Evolutionary conservation across 2,113 vertebrate species (phyloP), one percentile per base, ranked within the genome.

Genomic region (Sphaerodactylus townsendi): DNA sequence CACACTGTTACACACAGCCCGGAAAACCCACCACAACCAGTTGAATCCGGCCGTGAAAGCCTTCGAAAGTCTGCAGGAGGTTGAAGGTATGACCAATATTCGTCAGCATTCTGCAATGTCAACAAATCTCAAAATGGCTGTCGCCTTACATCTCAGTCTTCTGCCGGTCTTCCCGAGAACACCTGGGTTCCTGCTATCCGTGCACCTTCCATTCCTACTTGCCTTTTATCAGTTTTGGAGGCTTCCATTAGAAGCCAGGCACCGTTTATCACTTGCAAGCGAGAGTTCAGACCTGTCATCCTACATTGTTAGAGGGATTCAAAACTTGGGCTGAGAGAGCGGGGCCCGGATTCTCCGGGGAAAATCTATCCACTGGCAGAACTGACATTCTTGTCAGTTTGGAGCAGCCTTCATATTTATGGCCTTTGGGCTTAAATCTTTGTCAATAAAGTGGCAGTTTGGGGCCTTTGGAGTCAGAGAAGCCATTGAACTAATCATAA

Each of bases 401-500:
- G 0, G 74, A 30, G 75, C 1, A 53, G 15, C 48, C 0, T 70
- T 88, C 71, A 0, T 91, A 89, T 91, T 92, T 89, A 92, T 68
- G 77, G 86, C 46, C 79, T 86, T 89, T 2, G 46, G 86, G 48
- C 75, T 82, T 83, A 89, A 86, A 86, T 87, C 86, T 93, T 75
- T 77, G 85, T 77, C 83, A 81, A 65, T 25, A 65, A 84, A 84
- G 64, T 62, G 72, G 48, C 74, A 82, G 81, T 62, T 81, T 87
- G 56, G 59, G 80, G 33, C 85, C 86, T 89, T 89, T 48, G 1
- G 66, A 85, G 88, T 88, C 89, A 88, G 10, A 0, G 0, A 82
- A 81, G 87, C 84, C 41, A 35, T 39, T 87, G 86, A 92, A 80
- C 50, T 83, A 80, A 92, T 91, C 77, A 92, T 80, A n/a, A 82